Evolutionary conservation across 2,113 vertebrate genomes (phyloP).

Genomic region (cat (Felis catus)): F.catus_Fca126_mat1.0 CM031424.1:1864001-1864500

Average conservation of each 20-base stretch:
- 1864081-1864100: neutral
- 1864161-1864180: constrained; percentile 66
- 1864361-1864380: neutral
- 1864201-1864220: constrained; percentile 54
- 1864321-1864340: neutral
- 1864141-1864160: constrained; percentile 67
- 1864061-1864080: neutral
- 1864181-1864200: constrained; percentile 68
- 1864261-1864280: constrained; percentile 43
- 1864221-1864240: constrained; percentile 50
- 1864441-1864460: neutral
- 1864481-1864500: neutral
- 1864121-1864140: constrained; percentile 52
- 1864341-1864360: neutral
- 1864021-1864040: neutral
- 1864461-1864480: neutral
- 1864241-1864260: constrained; percentile 63
- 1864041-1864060: neutral
- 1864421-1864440: neutral
- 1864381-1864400: neutral
- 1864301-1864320: neutral
- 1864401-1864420: neutral
- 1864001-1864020: neutral
- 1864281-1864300: constrained; percentile 3
- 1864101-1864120: neutral